Evolutionary conservation across 2,113 vertebrate genomes (phyloP), one percentile per base, ranked within the genome.

Genomic region (Anguilla rostrata): DNA sequence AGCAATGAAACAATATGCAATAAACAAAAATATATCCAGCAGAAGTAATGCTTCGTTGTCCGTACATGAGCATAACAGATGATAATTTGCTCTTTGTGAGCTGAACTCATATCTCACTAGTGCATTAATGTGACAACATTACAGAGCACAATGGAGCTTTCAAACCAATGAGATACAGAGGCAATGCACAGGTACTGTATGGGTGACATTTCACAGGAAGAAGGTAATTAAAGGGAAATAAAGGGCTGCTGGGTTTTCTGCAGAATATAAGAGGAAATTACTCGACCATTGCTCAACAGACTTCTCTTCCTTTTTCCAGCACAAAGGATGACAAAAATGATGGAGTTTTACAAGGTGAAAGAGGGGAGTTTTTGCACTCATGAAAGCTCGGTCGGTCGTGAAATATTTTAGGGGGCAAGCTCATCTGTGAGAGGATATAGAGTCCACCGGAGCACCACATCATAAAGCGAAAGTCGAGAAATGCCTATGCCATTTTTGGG

Each of bases 41-140:
- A 49, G 81, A 82, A 82, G 41, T 34, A n/a, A 81, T 63, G 39
- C 40, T n/a, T 60, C 82, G 56, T 81, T 63, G 40, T 79, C 8
- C 14, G 34, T 56, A 15, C 84, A 81, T 18, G 66, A 26, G 63
- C 18, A 84, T 63, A 84, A 49, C 40, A 79, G 34, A 80, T 80
- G 78, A 78, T 53, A 81, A 85, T 85, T 80, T 57, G 43, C 20
- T 80, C 20, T 56, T 39, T 78, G n/a, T 85, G 18, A 7, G 39
- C 53, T 49, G 34, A 81, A 57, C 53, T 39, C 2, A 56, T 39
- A 60, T 81, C 5, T 86, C 53, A 56, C 34, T 16, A 4, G 66
- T 39, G 20, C 39, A 56, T 79, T 86, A 81, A 86, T 85, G 34
- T 39, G 43, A 85, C 20, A 71, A 85, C 11, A 71, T 71, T 49